These are phyloP conservation scores for Drosophila navojoa DNA, from an alignment of 1,140 invertebrate species.

Conservation along the genomic window DNA sequence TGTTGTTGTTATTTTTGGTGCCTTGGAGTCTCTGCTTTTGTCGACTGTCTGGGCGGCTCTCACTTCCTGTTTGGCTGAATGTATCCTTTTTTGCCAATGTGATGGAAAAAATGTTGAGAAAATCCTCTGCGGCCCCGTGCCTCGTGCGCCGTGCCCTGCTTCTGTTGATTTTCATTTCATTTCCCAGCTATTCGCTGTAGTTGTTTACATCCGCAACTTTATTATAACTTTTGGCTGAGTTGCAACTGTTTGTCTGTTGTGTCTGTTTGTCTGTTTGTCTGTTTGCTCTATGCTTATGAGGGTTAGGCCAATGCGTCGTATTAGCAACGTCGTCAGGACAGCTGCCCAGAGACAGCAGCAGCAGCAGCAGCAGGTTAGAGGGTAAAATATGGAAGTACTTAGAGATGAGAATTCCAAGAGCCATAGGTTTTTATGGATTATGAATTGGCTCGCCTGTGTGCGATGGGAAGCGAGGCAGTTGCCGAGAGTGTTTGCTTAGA, in stretches of 20 bases:
- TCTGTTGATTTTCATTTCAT: slow-evolving; percentile 76
- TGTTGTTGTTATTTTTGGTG: slow-evolving; percentile 42
- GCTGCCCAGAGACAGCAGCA: too few relatives aligned
- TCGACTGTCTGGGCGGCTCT: slow-evolving; percentile 52
- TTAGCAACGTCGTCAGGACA: slow-evolving; percentile 52
- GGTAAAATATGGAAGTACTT: slow-evolving; percentile 10
- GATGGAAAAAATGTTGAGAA: slow-evolving; percentile 39
- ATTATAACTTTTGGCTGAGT: slow-evolving; percentile 81
- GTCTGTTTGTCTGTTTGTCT: slow-evolving; percentile 62
- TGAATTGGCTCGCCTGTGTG: slow-evolving; percentile 37
- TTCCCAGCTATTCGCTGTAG: slow-evolving; percentile 51
- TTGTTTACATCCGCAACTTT: slow-evolving; percentile 79
- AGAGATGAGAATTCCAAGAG: slow-evolving; percentile 27
- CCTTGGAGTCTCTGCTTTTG: slow-evolving; percentile 59
- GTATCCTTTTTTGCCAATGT: slow-evolving; percentile 49
- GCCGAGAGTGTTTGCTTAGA: slow-evolving; percentile 40
- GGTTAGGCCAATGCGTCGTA: slow-evolving; percentile 69
- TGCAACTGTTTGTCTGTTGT: slow-evolving; percentile 75
- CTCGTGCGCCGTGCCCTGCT: slow-evolving; percentile 34
- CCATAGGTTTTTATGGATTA: slow-evolving; percentile 54
- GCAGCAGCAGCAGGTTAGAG: not conserved
- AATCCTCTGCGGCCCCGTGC: slow-evolving; percentile 57
- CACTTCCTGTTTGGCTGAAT: slow-evolving; percentile 16
- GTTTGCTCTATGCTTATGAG: slow-evolving; percentile 76
- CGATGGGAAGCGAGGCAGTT: slow-evolving; percentile 60